Conservation (phyloP, 2,888 invertebrate genomes). For the Phania funesta region DNA sequence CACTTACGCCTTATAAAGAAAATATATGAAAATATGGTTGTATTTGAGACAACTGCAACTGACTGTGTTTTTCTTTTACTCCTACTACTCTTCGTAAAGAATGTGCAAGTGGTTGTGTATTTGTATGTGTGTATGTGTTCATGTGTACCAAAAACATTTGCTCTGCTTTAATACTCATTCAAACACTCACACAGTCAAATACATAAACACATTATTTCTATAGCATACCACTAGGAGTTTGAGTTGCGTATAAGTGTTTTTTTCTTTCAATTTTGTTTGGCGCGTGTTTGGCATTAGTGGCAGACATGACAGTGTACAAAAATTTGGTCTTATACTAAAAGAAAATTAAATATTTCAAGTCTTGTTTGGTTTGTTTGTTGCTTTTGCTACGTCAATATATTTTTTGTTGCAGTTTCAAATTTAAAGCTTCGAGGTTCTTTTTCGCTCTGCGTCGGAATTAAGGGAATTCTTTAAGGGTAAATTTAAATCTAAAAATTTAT, state of each 20-base stretch:
- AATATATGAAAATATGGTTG: not conserved
- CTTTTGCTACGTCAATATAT: constrained; percentile 17
- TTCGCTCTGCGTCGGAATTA: too few relatives aligned
- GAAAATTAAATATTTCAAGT: constrained; percentile 34
- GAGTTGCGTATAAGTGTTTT: constrained; percentile 17
- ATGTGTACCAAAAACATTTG: not conserved
- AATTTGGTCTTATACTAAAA: constrained; percentile 48
- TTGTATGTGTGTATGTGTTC: not conserved
- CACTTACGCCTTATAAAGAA: not conserved
- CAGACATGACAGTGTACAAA: constrained; percentile 60
- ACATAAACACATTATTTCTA: constrained; percentile 4
- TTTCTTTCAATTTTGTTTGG: constrained; percentile 5
- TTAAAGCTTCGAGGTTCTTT: too few relatives aligned
- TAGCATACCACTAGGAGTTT: constrained; percentile 41
- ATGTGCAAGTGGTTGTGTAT: not conserved
- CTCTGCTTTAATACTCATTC: not conserved
- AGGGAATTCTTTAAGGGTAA: too few relatives aligned
- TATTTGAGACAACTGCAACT: not conserved
- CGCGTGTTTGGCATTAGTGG: constrained; percentile 66
- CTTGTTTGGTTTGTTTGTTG: not conserved
- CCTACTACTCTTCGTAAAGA: not conserved
- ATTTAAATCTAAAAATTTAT: too few relatives aligned
- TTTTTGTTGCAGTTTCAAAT: not conserved
- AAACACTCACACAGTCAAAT: not conserved
- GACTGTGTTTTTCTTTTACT: not conserved